These are phyloP conservation scores for Podarcis lilfordi DNA, from an alignment of 2,797 vertebrate genomes.

Conservation along the genomic window DNA sequence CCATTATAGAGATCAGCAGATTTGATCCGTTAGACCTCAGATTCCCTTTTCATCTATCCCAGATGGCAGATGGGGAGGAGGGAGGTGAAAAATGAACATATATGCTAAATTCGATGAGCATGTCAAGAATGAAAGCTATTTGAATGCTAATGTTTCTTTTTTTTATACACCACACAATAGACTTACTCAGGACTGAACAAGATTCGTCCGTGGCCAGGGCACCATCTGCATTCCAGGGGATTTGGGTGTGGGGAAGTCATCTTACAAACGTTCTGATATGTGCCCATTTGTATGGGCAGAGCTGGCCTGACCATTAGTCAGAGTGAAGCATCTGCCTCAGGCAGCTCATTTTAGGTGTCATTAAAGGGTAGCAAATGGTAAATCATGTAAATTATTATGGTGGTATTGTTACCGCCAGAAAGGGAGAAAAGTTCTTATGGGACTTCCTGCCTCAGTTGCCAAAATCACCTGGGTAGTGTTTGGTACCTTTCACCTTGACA, in stretches of 20 bases:
- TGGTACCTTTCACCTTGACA: neutral
- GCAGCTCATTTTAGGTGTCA: neutral
- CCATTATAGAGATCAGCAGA: slow-evolving; percentile 24
- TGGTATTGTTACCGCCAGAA: no score
- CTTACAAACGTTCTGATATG: neutral
- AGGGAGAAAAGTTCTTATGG: no score
- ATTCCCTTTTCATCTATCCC: slow-evolving; percentile 26
- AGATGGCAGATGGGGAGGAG: neutral
- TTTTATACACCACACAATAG: neutral
- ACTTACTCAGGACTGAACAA: neutral
- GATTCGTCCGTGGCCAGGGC: neutral
- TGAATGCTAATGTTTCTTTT: neutral
- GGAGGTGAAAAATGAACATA: slow-evolving; percentile 6
- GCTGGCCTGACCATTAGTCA: neutral
- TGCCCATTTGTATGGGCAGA: neutral
- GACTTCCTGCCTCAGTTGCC: no score
- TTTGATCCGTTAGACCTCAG: slow-evolving; percentile 28
- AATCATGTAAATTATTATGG: no score
- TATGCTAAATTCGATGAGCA: neutral
- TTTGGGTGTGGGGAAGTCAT: neutral
- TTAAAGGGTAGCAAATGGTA: no score
- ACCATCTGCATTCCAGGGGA: neutral
- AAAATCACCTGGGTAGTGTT: neutral
- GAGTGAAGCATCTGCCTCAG: neutral
- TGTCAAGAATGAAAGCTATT: neutral